A percentile compares a stretch with the other conserved stretches of the same genome.
These are phyloP conservation scores for Pogonus chalceus DNA, from an alignment of 1,140 invertebrate genomes.

Conservation along the genomic window DNA sequence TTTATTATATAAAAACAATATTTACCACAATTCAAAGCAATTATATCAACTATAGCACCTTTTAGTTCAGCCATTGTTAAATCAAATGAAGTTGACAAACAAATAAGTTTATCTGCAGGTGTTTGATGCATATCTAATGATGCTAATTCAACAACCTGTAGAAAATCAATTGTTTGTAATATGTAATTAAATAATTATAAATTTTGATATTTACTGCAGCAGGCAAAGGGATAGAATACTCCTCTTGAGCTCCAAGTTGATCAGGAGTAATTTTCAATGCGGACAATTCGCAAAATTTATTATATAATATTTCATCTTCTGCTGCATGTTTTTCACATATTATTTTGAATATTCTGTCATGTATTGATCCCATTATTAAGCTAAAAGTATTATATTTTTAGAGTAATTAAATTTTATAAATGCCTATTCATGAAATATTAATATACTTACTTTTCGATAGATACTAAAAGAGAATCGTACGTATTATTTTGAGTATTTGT, in stretches of 20 bases:
- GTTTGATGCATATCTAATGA: neutral
- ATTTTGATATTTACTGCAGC: neutral
- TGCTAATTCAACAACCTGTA: slow-evolving; percentile 1
- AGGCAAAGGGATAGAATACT: neutral
- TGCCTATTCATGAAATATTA: no score
- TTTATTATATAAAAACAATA: no score
- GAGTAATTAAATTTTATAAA: no score
- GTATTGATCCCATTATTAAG: neutral
- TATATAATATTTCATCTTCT: neutral
- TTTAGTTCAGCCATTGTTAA: neutral
- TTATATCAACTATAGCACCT: neutral
- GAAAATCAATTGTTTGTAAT: no score
- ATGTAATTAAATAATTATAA: no score
- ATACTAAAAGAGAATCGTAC: no score
- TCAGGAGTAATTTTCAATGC: neutral
- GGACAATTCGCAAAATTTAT: neutral
- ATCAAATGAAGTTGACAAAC: neutral
- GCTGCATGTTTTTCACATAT: neutral
- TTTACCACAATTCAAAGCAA: neutral
- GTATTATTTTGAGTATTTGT: no score
- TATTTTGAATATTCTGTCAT: neutral
- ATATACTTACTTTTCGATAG: no score
- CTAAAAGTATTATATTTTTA: no score
- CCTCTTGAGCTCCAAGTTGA: neutral
- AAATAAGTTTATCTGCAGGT: neutral